Percentiles rank a stretch among this genome's conserved stretches.
These are phyloP conservation scores for Muntiacus reevesi DNA, from an alignment of 2,113 vertebrate genomes.

Conservation along the genomic window DNA sequence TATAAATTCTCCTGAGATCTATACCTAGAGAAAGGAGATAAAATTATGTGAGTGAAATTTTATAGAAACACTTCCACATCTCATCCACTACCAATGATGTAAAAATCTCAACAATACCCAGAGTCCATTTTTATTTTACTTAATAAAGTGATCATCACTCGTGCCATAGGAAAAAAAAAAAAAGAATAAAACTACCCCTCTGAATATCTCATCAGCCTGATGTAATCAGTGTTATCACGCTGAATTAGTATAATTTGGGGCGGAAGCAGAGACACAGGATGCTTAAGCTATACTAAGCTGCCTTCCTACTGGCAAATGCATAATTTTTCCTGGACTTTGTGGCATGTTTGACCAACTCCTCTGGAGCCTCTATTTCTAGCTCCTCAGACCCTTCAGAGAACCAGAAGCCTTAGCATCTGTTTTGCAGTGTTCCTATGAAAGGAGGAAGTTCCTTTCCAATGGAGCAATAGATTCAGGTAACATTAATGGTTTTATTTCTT, in stretches of 20 bases:
- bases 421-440: background rate
- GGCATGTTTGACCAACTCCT: background rate
- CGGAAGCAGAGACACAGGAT: background rate
- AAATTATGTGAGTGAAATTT: background rate
- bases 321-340: background rate
- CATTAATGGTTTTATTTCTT: background rate
- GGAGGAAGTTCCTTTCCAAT: background rate
- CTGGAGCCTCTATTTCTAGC: background rate
- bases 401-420: background rate
- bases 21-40: background rate
- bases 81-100: accelerated
- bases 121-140: background rate
- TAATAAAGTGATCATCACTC: background rate
- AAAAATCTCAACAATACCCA: background rate
- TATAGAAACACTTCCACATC: accelerated
- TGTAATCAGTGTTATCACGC: background rate
- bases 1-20: background rate
- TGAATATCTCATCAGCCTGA: background rate
- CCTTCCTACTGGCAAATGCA: accelerated
- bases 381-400: background rate
- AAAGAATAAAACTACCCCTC: background rate
- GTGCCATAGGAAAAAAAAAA: background rate
- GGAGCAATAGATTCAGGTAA: background rate
- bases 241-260: background rate
- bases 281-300: too few relatives aligned